Base-by-base conservation (phyloP, 2,113 vertebrate genomes). In the Epinephelus cyanopodus region DNA sequence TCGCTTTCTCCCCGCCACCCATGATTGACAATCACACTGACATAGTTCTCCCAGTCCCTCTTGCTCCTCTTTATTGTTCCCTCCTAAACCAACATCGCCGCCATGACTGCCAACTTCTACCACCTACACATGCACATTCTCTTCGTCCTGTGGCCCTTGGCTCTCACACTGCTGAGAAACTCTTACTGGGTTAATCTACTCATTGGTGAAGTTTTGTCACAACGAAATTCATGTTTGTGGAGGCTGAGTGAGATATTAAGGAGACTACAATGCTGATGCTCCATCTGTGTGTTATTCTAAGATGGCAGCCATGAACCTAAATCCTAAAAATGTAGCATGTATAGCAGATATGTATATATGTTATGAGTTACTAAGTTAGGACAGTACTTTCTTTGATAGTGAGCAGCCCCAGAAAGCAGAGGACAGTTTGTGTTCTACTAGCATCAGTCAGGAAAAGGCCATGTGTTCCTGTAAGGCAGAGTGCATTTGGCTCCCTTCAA, bases 11-110 rank as follows among this genome's bases (percentile, higher is more conserved):
- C 77, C 62, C 70, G 6, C 78, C 84, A 57, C 94, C 94, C 91
- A 93, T 97, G 97, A 98, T 97, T 96, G 96, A 97, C 97, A 98
- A 97, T 97, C 97, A 95, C 95, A 93, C 94, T 96, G 96, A 96
- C 96, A 97, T 97, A 96, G 97, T 96, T 97, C 96, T 95, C 96
- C 95, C 94, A 89, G 93, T 95, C 95, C 95, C 84, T 95, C 92
- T 95, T 91, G 90, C 92, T 94, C 93, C 96, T 77, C 75, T 96
- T 97, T 96, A 97, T 97, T 97, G 96, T 95, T 94, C 95, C 66
- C 52, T 68, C 75, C 63, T 73, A 72, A 74, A 80, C 74, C 74
- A 15, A 76, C 79, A 86, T 64, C 54, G 12, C 47, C 4, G 6
- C 53, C 68, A 61, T 39, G 63, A 25, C 73, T 74, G 27, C 66